phyloP scores from a whole-genome alignment of 1,140 invertebrate genomes.

The Philaenus spumarius region DNA sequence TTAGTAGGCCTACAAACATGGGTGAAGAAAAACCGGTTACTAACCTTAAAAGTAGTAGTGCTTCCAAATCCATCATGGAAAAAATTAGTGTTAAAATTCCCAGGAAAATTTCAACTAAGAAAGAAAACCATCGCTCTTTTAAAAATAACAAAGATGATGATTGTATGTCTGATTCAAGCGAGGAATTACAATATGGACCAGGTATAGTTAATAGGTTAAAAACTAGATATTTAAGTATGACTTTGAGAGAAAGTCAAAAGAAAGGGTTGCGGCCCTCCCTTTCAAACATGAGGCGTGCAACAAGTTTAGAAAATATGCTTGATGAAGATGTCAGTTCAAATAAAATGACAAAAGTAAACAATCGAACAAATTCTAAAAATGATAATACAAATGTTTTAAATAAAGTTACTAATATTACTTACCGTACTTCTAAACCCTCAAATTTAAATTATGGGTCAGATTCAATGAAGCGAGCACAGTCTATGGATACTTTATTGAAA shows the following conservation, averaged over 20 bases:
- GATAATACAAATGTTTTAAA: background rate
- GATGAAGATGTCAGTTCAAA: slow-evolving; percentile 51
- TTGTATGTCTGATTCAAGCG: slow-evolving; percentile 48
- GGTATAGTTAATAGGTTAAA: slow-evolving; percentile 83
- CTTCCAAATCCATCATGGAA: slow-evolving; percentile 1
- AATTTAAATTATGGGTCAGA: slow-evolving; percentile 35
- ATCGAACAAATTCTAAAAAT: background rate
- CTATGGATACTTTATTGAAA: slow-evolving; percentile 69
- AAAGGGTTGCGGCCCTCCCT: slow-evolving; percentile 53
- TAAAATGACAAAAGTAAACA: background rate
- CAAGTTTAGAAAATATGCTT: slow-evolving; percentile 76
- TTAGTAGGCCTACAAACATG: slow-evolving; percentile 8
- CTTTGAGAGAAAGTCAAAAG: slow-evolving; percentile 56
- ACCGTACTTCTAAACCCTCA: too few relatives aligned
- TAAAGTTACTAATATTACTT: too few relatives aligned
- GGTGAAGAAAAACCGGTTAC: slow-evolving; percentile 12
- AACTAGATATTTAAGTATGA: slow-evolving; percentile 75
- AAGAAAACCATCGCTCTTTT: slow-evolving; percentile 19
- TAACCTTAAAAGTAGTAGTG: slow-evolving; percentile 15
- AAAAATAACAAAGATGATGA: slow-evolving; percentile 26
- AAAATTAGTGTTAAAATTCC: slow-evolving; percentile 7
- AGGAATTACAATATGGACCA: slow-evolving; percentile 83
- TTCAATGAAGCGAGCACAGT: slow-evolving; percentile 71
- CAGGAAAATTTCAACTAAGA: slow-evolving; percentile 21
- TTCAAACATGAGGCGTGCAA: slow-evolving; percentile 61